Evolutionary conservation across 2,113 vertebrate species (phyloP), one percentile per base, ranked within the genome.

Genomic region (Coregonus clupeaformis): DNA sequence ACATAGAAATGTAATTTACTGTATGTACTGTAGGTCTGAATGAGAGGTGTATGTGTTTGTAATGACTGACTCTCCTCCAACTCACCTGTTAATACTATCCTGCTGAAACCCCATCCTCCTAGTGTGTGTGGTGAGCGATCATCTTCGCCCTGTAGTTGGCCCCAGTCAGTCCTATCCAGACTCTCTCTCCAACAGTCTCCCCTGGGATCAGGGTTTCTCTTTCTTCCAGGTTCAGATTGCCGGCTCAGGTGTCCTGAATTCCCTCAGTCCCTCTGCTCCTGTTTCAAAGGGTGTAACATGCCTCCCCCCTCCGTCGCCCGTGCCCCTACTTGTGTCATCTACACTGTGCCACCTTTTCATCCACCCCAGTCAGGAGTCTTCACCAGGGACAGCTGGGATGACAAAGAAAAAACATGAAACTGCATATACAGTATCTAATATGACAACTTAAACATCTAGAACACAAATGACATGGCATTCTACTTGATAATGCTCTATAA

Each of bases 161-260:
- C 82, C 70, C 22, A 2, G 42, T 64, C 64, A 30, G 64, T 30
- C 29, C 25, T 24, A 66, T 27, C 64, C 27, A 30, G 74, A 72
- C 76, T 49, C 42, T 74, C 81, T 68, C 82, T n/a, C 20, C 29
- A 59, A 72, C 72, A 69, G 83, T 85, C 76, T 90, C 90, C 88
- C 85, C 91, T 85, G 78, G 87, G 89, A 90, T 85, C 81, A 80
- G 84, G 89, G 86, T 89, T 87, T 89, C 88, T 90, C 86, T 90
- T 82, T 66, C 69, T 72, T 78, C 77, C 12, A 29, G 84, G 84
- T 76, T 91, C 89, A 77, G 73, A 86, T 91, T 85, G 78, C 90
- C 2, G 49, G 85, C 79, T 92, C 89, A 79, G 83, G 86, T 91
- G 73, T 89, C 90, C 77, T 82, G 80, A 55, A 87, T 91, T 90